Percentiles rank a stretch among this genome's conserved stretches.
These are phyloP conservation scores for Aphis craccivora DNA, from an alignment of 1,140 invertebrate species.

Conservation along the genomic window DNA sequence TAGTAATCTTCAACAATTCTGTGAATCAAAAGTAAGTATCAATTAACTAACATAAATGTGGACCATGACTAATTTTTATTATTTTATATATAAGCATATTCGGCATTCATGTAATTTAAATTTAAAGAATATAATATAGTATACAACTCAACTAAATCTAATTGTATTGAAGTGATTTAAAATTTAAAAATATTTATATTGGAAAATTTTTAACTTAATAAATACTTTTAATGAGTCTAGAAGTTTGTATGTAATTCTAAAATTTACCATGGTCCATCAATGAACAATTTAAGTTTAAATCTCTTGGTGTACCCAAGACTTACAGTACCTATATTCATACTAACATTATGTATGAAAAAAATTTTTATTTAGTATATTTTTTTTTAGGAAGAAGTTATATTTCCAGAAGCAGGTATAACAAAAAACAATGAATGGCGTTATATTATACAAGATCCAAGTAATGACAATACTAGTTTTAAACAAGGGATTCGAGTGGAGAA, in stretches of 20 bases:
- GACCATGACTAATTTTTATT: background rate
- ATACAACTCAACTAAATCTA: background rate
- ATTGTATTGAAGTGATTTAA: background rate
- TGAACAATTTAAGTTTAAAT: background rate
- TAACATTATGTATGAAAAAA: background rate
- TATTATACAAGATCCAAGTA: conserved; percentile 45
- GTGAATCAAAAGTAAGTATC: conserved; percentile 41
- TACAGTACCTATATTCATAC: background rate
- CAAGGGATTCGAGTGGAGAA: conserved; percentile 47
- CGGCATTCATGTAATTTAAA: background rate
- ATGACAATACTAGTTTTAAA: conserved; percentile 17
- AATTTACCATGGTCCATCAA: background rate
- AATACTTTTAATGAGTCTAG: no score
- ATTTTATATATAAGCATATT: background rate
- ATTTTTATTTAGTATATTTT: background rate
- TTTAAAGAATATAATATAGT: background rate
- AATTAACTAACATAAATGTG: background rate
- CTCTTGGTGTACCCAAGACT: background rate
- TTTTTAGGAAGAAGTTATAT: conserved; percentile 46
- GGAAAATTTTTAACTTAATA: no score
- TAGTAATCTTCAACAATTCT: conserved; percentile 24
- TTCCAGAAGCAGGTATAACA: conserved; percentile 21
- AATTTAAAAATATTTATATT: no score
- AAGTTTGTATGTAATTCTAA: no score
- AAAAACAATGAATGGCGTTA: conserved; percentile 41